phyloP scores from a whole-genome alignment of 2,888 invertebrate genomes.

The Drosophila histrio region DNA sequence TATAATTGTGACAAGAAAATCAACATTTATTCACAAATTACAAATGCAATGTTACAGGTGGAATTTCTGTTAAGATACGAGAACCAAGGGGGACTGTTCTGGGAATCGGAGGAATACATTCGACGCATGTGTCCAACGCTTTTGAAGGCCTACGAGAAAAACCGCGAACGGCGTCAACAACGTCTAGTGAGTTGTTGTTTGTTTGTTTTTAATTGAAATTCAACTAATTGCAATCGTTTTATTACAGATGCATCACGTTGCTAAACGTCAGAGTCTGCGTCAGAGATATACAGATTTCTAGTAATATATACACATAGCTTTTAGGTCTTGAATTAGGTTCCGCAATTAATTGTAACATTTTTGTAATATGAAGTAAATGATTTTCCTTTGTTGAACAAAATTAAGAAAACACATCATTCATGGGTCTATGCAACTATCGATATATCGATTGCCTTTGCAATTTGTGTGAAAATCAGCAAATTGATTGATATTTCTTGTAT shows the following conservation, averaged over 20 bases:
- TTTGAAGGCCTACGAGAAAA: conserved; percentile 73
- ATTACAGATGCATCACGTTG: conserved; percentile 78
- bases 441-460: conserved; percentile 2
- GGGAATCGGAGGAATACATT: conserved; percentile 78
- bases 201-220: background rate
- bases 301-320: conserved; percentile 50
- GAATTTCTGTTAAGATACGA: conserved; percentile 77
- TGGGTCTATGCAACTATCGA: background rate
- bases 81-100: conserved; percentile 71
- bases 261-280: conserved; percentile 79
- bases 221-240: background rate
- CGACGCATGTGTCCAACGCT: conserved; percentile 73
- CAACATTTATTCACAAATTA: background rate
- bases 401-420: background rate
- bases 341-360: conserved; percentile 67
- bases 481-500: background rate
- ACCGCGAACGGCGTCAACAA: conserved; percentile 75
- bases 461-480: background rate
- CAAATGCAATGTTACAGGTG: conserved; percentile 49
- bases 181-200: conserved; percentile 74
- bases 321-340: conserved; percentile 64
- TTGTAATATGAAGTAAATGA: conserved; percentile 76
- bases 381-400: conserved; percentile 74
- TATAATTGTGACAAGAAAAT: too few relatives aligned
- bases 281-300: conserved; percentile 80